Evolutionary conservation across 2,888 invertebrate species (phyloP).

Genomic region (Pseudococcus viburni): DNA sequence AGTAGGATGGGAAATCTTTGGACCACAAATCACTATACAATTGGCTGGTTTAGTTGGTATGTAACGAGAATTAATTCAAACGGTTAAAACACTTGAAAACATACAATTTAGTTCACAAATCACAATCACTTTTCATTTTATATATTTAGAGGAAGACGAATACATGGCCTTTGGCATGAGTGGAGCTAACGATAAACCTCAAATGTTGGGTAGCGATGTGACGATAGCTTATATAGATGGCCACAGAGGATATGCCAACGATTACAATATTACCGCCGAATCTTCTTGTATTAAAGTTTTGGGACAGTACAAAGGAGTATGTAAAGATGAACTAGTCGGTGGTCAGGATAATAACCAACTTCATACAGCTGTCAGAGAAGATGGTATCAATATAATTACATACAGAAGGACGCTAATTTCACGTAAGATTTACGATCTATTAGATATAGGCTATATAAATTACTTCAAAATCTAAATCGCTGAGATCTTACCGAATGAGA

Average conservation of each 20-base stretch:
- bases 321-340: constrained; percentile 86
- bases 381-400: constrained; percentile 84
- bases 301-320: constrained; percentile 89
- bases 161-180: constrained; percentile 93
- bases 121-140: not conserved
- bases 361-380: constrained; percentile 79
- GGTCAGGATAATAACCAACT: constrained; percentile 87
- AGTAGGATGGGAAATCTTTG: constrained; percentile 92
- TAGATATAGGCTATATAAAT: not conserved
- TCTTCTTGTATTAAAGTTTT: constrained; percentile 90
- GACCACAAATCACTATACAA: constrained; percentile 88
- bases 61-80: constrained; percentile 66
- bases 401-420: constrained; percentile 84
- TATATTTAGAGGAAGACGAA: constrained; percentile 75
- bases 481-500: too few species aligned
- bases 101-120: not conserved
- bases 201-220: constrained; percentile 90
- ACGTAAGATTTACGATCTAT: constrained; percentile 73
- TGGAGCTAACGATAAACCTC: constrained; percentile 79
- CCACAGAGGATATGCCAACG: constrained; percentile 81
- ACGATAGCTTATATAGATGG: constrained; percentile 83
- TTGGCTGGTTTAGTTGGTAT: constrained; percentile 82
- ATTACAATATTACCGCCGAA: constrained; percentile 88
- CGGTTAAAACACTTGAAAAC: not conserved
- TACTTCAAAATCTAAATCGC: not conserved